phyloP scores from a whole-genome alignment of 2,888 invertebrate genomes.

The Thumatha senex region DNA sequence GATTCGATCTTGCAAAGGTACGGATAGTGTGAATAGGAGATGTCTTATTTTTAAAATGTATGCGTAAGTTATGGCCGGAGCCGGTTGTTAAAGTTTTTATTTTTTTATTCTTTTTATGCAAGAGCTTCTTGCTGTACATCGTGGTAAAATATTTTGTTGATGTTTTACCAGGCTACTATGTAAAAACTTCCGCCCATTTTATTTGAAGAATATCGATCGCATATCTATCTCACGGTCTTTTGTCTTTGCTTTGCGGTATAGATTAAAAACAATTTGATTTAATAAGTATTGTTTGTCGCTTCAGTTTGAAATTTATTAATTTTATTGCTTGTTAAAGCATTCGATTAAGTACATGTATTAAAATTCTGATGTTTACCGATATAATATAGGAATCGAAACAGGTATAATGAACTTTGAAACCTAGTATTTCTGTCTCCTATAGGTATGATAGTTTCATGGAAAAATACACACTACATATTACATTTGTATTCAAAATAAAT shows the following conservation, averaged over 20 bases:
- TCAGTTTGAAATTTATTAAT: no score
- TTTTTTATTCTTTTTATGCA: slow-evolving; percentile 46
- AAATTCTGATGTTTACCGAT: no score
- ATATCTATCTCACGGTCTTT: not conserved
- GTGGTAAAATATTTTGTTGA: slow-evolving; percentile 35
- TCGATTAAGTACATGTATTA: no score
- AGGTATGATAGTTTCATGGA: no score
- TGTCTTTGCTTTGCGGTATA: not conserved
- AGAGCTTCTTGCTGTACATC: slow-evolving; percentile 46
- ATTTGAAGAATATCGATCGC: not conserved
- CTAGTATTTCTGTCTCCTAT: no score
- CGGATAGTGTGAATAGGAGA: slow-evolving; percentile 36
- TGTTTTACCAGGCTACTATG: slow-evolving; percentile 5
- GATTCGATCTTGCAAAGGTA: slow-evolving; percentile 57
- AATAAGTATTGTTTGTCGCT: not conserved
- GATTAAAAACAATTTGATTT: not conserved
- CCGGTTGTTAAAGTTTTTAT: slow-evolving; percentile 40
- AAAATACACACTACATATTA: no score
- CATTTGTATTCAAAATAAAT: no score
- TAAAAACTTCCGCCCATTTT: not conserved
- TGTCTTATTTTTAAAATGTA: slow-evolving; percentile 14
- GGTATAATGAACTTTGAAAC: no score
- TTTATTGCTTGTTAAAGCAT: no score
- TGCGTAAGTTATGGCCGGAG: slow-evolving; percentile 29
- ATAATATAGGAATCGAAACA: no score